Conservation (phyloP, 2,888 invertebrate genomes). For the Andrena praecox region DNA sequence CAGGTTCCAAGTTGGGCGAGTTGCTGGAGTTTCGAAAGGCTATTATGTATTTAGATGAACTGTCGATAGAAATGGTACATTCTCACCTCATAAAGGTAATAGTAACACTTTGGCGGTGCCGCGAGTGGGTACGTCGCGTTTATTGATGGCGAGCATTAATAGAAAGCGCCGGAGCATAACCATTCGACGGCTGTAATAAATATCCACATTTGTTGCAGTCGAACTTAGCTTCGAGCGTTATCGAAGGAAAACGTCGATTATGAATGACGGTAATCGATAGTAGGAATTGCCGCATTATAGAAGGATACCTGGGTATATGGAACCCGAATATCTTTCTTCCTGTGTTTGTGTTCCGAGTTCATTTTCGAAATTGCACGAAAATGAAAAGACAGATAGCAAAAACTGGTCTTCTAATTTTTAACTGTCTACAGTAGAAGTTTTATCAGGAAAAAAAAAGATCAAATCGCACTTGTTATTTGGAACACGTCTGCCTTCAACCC, state of each 20-base stretch:
- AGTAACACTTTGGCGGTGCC: neutral
- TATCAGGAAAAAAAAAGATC: neutral
- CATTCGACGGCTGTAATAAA: constrained; percentile 5
- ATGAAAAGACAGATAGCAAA: neutral
- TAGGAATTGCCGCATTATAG: neutral
- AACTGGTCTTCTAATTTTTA: neutral
- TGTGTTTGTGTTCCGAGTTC: neutral
- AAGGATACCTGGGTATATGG: too few species aligned
- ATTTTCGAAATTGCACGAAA: neutral
- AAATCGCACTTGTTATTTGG: neutral
- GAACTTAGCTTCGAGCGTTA: neutral
- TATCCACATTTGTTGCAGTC: constrained; percentile 5
- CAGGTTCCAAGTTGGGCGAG: too few species aligned
- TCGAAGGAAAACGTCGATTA: neutral
- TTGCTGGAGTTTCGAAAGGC: neutral
- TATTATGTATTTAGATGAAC: neutral
- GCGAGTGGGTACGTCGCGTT: neutral
- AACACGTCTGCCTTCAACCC: neutral
- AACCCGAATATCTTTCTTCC: neutral
- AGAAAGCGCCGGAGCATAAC: constrained; percentile 8
- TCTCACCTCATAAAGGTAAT: neutral
- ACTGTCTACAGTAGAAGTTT: too few species aligned
- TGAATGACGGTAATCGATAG: neutral
- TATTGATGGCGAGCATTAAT: constrained; percentile 19
- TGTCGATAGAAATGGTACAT: neutral